Evolutionary conservation across 2,113 vertebrate genomes (phyloP), one percentile per base, ranked within the genome.

Genomic region (Hypocryptadius cinnamomeus): DNA sequence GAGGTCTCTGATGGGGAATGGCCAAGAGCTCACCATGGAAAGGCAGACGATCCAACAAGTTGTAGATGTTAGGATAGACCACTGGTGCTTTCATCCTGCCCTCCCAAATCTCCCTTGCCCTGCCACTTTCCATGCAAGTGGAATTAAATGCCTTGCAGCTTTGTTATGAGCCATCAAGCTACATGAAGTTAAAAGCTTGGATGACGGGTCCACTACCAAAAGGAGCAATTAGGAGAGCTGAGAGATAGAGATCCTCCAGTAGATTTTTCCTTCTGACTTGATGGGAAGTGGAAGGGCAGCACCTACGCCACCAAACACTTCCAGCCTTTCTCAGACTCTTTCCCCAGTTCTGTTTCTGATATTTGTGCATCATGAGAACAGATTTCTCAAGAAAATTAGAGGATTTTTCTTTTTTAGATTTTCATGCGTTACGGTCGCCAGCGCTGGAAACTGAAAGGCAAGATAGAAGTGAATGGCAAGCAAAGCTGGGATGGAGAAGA

Each of bases 401-500:
- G 19, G 19, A 33, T 37, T 87, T 90, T 50, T 66, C 51, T 77
- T 21, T 76, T 71, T 24, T 68, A 99, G 99, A 99, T 99, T 95
- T 99, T 99, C 83, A 99, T 99, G 99, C 97, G 99, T 71, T 99
- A 99, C 0, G 99, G 99, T 35, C 98, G 99, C 18, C 99, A 99
- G 97, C 97, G 99, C 21, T 99, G 99, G 99, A 99, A 99, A 96
- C 96, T 99, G 82, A 99, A 99, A 96, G 99, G 99, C 63, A 98
- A 97, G 94, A 99, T 99, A 81, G 99, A 99, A 96, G 98, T 98
- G n/a, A 99, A 99, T 37, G 99, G 98, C 95, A 98, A 98, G 79
- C 99, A 99, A 94, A 99, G 98, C 92, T 99, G 99, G 99, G 99
- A 99, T 1, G 98, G 98, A 87, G 99, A 99, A 47, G 99, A 99